Conservation (phyloP, 2,113 vertebrate species). For the Cyanoramphus novaezelandiae region DNA sequence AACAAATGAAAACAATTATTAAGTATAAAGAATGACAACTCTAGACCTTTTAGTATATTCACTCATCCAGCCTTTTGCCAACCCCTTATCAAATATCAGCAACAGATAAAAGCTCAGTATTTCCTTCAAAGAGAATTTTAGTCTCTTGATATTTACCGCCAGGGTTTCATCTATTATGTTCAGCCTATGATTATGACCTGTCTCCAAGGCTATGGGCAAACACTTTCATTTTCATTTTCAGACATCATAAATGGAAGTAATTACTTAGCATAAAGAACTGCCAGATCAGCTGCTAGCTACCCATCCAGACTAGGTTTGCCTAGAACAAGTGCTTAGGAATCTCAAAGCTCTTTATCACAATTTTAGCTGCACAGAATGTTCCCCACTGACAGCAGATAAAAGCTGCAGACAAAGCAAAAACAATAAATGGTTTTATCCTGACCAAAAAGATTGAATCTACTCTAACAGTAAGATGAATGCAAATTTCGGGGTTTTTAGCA, state of each 20-base stretch:
- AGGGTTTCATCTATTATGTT: not conserved
- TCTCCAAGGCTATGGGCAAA: not conserved
- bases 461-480: not conserved
- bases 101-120: not conserved
- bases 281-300: not conserved
- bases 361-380: not conserved
- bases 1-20: not conserved
- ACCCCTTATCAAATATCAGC: not conserved
- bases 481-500: not conserved
- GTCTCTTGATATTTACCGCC: not conserved
- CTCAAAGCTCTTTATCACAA: not conserved
- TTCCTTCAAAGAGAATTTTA: conserved; percentile 25
- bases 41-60: not conserved
- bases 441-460: not conserved
- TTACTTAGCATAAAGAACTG: not conserved
- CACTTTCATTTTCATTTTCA: conserved; percentile 1
- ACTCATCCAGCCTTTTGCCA: not conserved
- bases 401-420: not conserved
- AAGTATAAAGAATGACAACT: not conserved
- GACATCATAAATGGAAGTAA: not conserved
- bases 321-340: not conserved
- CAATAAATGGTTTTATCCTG: not conserved
- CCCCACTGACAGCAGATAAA: not conserved
- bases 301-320: not conserved
- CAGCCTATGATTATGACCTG: not conserved